Evolutionary conservation across 2,888 invertebrate species (phyloP).

Genomic region (Acrobasis repandana): DNA sequence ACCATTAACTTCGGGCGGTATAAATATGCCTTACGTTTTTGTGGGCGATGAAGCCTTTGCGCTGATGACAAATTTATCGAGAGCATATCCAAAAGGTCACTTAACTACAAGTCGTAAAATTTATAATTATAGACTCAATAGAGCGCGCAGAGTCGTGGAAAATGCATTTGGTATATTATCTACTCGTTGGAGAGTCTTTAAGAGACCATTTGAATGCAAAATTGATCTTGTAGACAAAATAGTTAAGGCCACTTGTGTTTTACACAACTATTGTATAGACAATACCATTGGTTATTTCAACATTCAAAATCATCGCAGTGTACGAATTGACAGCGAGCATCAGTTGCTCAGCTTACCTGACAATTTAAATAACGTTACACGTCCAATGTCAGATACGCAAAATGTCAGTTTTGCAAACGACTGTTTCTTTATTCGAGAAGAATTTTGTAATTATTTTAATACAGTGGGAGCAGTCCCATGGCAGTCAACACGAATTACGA

Average conservation of each 20-base stretch:
- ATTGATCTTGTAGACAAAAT: neutral
- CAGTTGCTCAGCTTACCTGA: too few relatives aligned
- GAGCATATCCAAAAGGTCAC: neutral
- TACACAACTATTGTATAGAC: neutral
- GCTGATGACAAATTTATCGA: neutral
- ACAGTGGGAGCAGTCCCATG: neutral
- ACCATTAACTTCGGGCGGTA: neutral
- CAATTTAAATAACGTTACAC: too few relatives aligned
- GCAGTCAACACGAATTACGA: neutral
- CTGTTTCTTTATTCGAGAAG: neutral
- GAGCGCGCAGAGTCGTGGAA: neutral
- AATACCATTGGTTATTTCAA: neutral
- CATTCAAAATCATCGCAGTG: too few relatives aligned
- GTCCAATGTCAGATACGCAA: too few relatives aligned
- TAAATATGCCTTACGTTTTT: neutral
- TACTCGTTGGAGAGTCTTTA: too few relatives aligned
- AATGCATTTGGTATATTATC: neutral
- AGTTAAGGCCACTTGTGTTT: neutral
- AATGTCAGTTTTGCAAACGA: too few relatives aligned
- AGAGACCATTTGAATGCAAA: neutral
- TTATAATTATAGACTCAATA: neutral
- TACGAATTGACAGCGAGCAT: too few relatives aligned
- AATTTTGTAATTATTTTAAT: neutral
- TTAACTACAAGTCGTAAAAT: neutral
- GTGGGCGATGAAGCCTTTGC: neutral